These are phyloP conservation scores for Cremastinae sp. DNA, from an alignment of 2,888 invertebrate species.

Conservation along the genomic window DNA sequence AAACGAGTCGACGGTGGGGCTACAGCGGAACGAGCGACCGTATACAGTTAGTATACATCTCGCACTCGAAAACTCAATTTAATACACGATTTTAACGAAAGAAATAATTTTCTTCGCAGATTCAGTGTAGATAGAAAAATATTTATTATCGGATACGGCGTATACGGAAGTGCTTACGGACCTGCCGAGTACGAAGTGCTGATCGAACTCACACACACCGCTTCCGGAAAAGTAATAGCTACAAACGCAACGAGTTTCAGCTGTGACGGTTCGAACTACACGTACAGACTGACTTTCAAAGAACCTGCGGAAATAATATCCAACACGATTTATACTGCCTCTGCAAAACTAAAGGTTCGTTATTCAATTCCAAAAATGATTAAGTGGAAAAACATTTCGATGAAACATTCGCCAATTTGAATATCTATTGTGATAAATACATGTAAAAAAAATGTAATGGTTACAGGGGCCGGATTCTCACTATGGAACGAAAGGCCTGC, in stretches of 20 bases:
- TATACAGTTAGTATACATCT: conserved; percentile 84
- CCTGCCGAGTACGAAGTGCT: conserved; percentile 89
- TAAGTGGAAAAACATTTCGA: too few relatives aligned
- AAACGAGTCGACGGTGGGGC: conserved; percentile 91
- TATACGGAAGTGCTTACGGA: conserved; percentile 91
- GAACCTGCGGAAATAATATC: conserved; percentile 91
- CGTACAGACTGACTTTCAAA: conserved; percentile 91
- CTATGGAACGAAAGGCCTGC: conserved; percentile 91
- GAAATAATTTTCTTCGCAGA: conserved; percentile 79
- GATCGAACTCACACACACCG: conserved; percentile 89
- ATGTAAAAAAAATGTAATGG: too few relatives aligned
- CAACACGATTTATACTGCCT: conserved; percentile 90
- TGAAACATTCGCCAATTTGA: too few relatives aligned
- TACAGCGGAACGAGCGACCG: conserved; percentile 92
- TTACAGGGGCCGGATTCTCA: conserved; percentile 93
- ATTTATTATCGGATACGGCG: conserved; percentile 91
- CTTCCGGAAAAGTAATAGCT: conserved; percentile 88
- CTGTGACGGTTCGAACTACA: conserved; percentile 89
- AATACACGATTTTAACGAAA: too few relatives aligned
- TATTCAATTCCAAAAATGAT: too few relatives aligned
- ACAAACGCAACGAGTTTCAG: conserved; percentile 89
- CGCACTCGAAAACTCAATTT: too few relatives aligned
- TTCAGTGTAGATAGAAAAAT: conserved; percentile 91
- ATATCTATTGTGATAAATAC: too few relatives aligned
- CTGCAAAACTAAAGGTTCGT: conserved; percentile 87